Base-by-base conservation (phyloP, 2,888 invertebrate genomes). In the Apamea epomidion region DNA sequence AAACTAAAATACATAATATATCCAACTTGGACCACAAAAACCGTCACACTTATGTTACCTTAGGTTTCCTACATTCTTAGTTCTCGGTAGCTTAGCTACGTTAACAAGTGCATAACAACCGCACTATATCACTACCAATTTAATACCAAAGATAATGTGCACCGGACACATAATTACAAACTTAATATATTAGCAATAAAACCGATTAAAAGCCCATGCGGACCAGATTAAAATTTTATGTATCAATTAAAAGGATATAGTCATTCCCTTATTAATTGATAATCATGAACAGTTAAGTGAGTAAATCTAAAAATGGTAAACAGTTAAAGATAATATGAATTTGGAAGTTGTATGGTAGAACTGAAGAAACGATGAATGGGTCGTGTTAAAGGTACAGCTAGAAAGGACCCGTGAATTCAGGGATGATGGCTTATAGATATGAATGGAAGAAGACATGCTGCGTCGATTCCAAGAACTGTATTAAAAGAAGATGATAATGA, bases 141-240 rank as follows among this genome's bases (percentile, higher is more conserved):
- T 83, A 86, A 82, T 86, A 67, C 45, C 72, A 54, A 74, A 83
- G 78, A 88, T 87, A 83, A 86, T 86, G 32, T 76, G 74, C 14
- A 70, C 51, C 54, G 62, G 75, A 58, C 82, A 80, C 77, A 79
- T 80, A 69, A 87, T 85, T 65, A 81, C 78, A 64, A 78, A 68
- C 60, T 71, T 79, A 67, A 89, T 81, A 80, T 85, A 87, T 85
- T 74, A 68, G 54, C 60, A 81, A 76, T 89, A 82, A 83, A 83
- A n/a, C 25, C 75, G 64, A 78, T 87, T 84, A 84, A 72, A 84
- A 76, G 51, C n/a, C 45, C 60, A 79, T 73, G 80, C 60, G 60
- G 37, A 78, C 37, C 62, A 69, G 54, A 87, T 84, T 89, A 87
- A 76, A 89, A 72, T 72, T 88, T 73, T 81, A 89, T 81, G 74